Conservation (phyloP, 1,140 invertebrate genomes). For the Orchesella cincta region DNA sequence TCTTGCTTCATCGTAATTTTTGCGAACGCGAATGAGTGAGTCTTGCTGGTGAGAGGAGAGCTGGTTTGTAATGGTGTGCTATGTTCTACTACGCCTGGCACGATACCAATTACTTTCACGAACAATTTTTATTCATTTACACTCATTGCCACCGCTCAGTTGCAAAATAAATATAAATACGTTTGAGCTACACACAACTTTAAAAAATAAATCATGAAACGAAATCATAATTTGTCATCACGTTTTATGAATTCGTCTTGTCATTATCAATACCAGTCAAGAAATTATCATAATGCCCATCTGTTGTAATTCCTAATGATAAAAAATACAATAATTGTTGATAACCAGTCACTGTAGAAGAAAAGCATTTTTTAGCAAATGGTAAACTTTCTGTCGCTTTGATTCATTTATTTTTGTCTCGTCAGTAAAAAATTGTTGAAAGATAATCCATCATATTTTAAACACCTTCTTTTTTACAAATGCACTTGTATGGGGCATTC, state of each 20-base stretch:
- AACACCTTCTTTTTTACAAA: too few species aligned
- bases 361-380: too few species aligned
- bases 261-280: not conserved
- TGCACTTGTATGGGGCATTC: not conserved
- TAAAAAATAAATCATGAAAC: not conserved
- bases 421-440: too few species aligned
- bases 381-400: too few species aligned
- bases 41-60: not conserved
- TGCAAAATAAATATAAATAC: not conserved
- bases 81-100: not conserved
- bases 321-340: too few species aligned
- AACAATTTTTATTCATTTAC: not conserved
- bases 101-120: not conserved
- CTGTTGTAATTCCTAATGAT: too few species aligned
- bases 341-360: too few species aligned
- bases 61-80: not conserved
- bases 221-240: conserved; percentile 15
- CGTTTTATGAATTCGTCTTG: not conserved
- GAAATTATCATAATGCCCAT: too few species aligned
- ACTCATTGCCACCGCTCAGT: not conserved
- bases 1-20: not conserved
- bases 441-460: conserved; percentile 9
- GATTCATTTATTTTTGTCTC: too few species aligned
- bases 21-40: not conserved
- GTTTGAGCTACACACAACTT: not conserved